Evolutionary conservation across 2,797 vertebrate genomes (phyloP), one percentile per base, ranked within the genome.

Genomic region (Anniella stebbinsi): DNA sequence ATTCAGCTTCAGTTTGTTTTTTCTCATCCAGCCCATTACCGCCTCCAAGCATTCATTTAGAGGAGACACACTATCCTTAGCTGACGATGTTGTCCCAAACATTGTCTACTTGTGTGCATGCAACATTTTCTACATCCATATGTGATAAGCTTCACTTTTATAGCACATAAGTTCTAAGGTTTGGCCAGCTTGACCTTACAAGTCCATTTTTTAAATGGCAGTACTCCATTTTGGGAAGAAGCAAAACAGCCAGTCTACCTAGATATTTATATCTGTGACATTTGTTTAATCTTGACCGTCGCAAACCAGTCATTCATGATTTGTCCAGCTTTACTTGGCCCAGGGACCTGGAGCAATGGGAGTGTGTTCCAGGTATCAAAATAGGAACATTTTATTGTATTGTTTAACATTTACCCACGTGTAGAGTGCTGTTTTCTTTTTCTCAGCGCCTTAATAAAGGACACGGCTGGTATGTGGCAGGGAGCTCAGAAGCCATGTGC

Each of bases 101-200:
- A 90, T 41, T 73, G 91, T 78, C 92, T 93, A 21, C 87, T 6
- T 67, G 9, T 76, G 78, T 57, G 76, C 9, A 18, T 77, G 21
- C 13, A 48, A 66, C 67, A 23, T 80, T 80, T 80, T 48, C 76
- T 51, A 48, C 25, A 66, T 57, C 23, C 4, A 60, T 57, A 33
- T 66, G 1, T 66, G 30, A 72, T 72, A 17, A 69, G 51, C n/a
- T 6, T 88, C n/a, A 54, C 9, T 78, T 41, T 41, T 72, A 21
- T 9, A 51, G 21, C 67, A 23, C n/a, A 78, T 78, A 28, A 90
- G 89, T 91, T 93, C 90, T n/a, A 84, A 28, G 1, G 15, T 21
- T 54, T 57, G 66, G 48, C 66, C 9, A 33, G n/a, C 51, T 82
- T 80, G 36, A 66, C 30, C 57, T 48, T 60, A 23, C 28, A 60